Evolutionary conservation across 2,797 vertebrate genomes (phyloP), one percentile per base, ranked within the genome.

Genomic region (Fistularia commersonii): DNA sequence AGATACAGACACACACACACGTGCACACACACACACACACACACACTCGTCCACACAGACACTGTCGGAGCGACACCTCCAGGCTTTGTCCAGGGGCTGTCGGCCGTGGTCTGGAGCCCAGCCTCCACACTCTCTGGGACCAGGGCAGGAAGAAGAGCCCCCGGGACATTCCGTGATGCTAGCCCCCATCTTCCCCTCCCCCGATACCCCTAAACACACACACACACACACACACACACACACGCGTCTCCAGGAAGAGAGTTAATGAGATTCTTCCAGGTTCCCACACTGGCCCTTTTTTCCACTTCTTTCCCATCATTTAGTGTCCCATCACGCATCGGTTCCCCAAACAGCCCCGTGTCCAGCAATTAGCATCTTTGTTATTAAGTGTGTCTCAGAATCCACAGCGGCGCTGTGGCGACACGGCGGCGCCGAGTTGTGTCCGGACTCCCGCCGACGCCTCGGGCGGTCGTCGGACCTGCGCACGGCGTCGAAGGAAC

Each of bases 101-200:
- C 81, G 91, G 85, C 93, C 92, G 82, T 91, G 83, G 86, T 87
- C 88, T 87, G 67, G 78, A 50, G 80, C 84, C 91, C 93, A 77
- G 73, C 87, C 88, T 82, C 81, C 79, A 57, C 12, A 76, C 83
- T 85, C 70, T 72, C 77, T 65, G 70, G 66, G 74, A n/a, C 12
- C 40, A 51, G 41, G 78, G 79, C 91, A 91, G 90, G 90, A 93
- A 91, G 89, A 90, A 61, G 83, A 77, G 85, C 52, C 65, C 67
- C 89, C 84, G 87, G 84, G 84, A 92, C 90, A 94, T 97, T 95
- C 95, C 93, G 92, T 93, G 87, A 92, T 92, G 93, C 94, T 94
- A 92, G 93, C 88, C 57, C 38, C 72, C 42, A 32, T 66, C n/a
- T n/a, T n/a, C n/a, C n/a, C n/a, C 64, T 39, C 58, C 53, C 43